These are phyloP conservation scores for Xyrauchen texanus DNA, from an alignment of 2,113 vertebrate species.

Conservation along the genomic window DNA sequence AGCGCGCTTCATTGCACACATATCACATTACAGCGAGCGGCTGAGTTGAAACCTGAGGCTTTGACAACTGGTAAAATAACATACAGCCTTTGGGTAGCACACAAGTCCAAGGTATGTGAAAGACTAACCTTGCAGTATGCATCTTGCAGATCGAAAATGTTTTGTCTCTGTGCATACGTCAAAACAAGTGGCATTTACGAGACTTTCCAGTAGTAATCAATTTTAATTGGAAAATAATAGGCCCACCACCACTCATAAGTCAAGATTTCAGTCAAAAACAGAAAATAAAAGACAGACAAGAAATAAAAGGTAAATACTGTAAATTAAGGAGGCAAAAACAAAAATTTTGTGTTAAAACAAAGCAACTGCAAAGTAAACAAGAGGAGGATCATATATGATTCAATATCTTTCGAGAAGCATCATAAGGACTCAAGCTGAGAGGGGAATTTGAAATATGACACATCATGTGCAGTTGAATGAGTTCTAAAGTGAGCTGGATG, in stretches of 20 bases:
- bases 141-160: background rate
- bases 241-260: conserved; percentile 22
- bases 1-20: background rate
- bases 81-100: conserved; percentile 27
- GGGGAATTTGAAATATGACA: background rate
- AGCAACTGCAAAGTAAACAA: background rate
- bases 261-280: conserved; percentile 19
- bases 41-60: conserved; percentile 1
- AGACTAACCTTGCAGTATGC: background rate
- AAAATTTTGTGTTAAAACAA: background rate
- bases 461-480: background rate
- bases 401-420: too few species aligned
- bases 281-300: background rate
- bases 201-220: background rate
- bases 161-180: background rate
- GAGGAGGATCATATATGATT: too few species aligned
- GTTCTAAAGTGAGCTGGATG: background rate
- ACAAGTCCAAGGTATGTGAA: background rate
- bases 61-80: conserved; percentile 5
- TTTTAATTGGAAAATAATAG: conserved; percentile 49
- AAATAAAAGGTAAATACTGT: conserved; percentile 27
- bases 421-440: background rate
- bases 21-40: background rate
- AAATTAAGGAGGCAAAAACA: conserved; percentile 14
- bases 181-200: background rate